These are phyloP conservation scores for Synanthedon tipuliformis DNA, from an alignment of 2,888 invertebrate genomes.

Conservation along the genomic window DNA sequence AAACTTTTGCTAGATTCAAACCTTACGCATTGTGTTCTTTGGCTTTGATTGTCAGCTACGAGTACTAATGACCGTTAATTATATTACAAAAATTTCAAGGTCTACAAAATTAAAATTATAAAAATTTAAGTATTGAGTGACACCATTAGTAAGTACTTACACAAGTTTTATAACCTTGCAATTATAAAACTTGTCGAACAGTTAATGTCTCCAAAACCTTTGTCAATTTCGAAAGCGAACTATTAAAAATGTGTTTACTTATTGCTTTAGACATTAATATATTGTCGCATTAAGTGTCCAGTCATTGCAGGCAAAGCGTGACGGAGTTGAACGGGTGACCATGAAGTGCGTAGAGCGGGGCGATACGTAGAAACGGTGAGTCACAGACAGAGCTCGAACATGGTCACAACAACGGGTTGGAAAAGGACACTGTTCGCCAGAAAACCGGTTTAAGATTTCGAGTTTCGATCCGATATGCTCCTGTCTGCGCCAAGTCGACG, in stretches of 20 bases:
- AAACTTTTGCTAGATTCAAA: too few species aligned
- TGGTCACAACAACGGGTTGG: conserved; percentile 28
- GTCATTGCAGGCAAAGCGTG: conserved; percentile 62
- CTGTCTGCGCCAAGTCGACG: conserved; percentile 52
- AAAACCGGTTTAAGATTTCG: conserved; percentile 68
- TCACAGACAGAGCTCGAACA: conserved; percentile 55
- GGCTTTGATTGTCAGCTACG: too few species aligned
- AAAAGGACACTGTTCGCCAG: conserved; percentile 43
- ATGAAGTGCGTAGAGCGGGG: conserved; percentile 65
- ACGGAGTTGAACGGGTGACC: conserved; percentile 65
- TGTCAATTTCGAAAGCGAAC: conserved; percentile 19
- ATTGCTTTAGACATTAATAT: conserved; percentile 55
- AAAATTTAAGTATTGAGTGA: too few species aligned
- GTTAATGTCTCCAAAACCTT: conserved; percentile 5
- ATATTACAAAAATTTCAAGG: too few species aligned
- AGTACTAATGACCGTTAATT: too few species aligned
- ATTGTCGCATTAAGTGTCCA: conserved; percentile 57
- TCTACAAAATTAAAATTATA: too few species aligned
- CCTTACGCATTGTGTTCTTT: too few species aligned
- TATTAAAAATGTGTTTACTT: conserved; percentile 40
- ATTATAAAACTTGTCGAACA: too few species aligned
- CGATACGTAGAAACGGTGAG: conserved; percentile 66
- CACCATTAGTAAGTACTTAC: too few species aligned
- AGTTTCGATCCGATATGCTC: conserved; percentile 68
- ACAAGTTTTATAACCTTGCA: too few species aligned